phyloP scores from a whole-genome alignment of 2,797 vertebrate genomes.

The Lepilemur ruficaudatus region DNA sequence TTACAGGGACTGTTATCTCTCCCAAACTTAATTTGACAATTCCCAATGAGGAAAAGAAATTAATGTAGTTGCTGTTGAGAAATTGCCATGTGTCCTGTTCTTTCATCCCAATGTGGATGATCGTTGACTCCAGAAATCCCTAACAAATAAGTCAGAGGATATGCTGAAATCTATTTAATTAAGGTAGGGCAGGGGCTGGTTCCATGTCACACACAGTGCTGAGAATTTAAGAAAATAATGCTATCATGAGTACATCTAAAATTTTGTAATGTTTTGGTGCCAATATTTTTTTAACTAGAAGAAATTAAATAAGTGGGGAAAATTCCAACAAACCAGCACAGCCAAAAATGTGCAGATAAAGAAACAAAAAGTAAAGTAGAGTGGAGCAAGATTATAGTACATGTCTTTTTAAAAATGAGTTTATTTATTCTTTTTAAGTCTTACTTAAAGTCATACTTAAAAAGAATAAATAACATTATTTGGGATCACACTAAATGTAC shows the following conservation, averaged over 20 bases:
- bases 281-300: neutral
- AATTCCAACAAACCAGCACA: neutral
- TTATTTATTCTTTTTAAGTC: neutral
- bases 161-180: constrained; percentile 11
- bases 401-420: neutral
- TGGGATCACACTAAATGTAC: neutral
- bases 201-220: neutral
- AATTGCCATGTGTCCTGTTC: constrained; percentile 55
- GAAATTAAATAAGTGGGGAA: constrained; percentile 22
- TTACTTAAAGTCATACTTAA: neutral
- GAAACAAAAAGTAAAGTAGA: neutral
- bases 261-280: neutral
- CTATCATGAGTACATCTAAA: neutral
- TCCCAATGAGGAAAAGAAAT: constrained; percentile 48
- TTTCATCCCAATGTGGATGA: neutral
- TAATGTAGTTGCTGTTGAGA: constrained; percentile 55
- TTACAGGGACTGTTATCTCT: constrained; percentile 7
- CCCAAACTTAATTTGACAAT: constrained; percentile 68
- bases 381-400: neutral
- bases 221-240: neutral
- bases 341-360: neutral
- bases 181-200: neutral
- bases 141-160: neutral
- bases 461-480: neutral
- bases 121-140: constrained; percentile 30